These are phyloP conservation scores for Pimephales promelas DNA, from an alignment of 2,113 vertebrate species.

Conservation along the genomic window DNA sequence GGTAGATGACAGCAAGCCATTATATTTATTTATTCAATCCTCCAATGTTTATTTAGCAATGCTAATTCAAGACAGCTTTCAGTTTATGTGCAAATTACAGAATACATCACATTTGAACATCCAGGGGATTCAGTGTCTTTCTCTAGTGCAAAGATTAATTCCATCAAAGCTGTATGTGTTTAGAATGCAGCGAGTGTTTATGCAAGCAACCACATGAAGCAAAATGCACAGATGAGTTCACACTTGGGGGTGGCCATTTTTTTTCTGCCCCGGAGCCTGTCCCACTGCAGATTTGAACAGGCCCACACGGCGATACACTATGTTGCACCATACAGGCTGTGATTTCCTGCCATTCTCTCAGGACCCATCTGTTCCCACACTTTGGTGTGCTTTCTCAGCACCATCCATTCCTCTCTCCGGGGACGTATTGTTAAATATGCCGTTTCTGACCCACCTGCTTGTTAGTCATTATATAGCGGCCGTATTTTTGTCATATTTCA, in stretches of 20 bases:
- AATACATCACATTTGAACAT: not conserved
- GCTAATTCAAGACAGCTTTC: no score
- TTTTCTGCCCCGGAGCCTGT: constrained; percentile 10
- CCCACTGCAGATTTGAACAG: constrained; percentile 33
- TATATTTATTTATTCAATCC: no score
- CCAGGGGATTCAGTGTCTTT: not conserved
- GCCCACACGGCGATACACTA: constrained; percentile 50
- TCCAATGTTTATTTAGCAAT: no score
- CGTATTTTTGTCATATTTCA: constrained; percentile 12
- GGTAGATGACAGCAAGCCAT: not conserved
- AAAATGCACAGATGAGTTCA: constrained; percentile 25
- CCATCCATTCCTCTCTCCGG: constrained; percentile 35
- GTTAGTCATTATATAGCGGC: constrained; percentile 3
- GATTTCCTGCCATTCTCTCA: constrained; percentile 65
- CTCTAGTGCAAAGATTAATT: not conserved
- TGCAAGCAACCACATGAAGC: not conserved
- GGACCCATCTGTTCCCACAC: constrained; percentile 64
- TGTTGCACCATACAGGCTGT: constrained; percentile 52
- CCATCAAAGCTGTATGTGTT: not conserved
- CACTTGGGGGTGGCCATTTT: constrained; percentile 28
- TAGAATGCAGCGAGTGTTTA: not conserved
- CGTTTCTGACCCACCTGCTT: constrained; percentile 44
- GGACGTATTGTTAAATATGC: constrained; percentile 56
- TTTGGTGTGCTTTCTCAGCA: constrained; percentile 37
- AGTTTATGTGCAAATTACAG: no score